Conservation (phyloP, 2,797 vertebrate species). For the Florisuga fusca region DNA sequence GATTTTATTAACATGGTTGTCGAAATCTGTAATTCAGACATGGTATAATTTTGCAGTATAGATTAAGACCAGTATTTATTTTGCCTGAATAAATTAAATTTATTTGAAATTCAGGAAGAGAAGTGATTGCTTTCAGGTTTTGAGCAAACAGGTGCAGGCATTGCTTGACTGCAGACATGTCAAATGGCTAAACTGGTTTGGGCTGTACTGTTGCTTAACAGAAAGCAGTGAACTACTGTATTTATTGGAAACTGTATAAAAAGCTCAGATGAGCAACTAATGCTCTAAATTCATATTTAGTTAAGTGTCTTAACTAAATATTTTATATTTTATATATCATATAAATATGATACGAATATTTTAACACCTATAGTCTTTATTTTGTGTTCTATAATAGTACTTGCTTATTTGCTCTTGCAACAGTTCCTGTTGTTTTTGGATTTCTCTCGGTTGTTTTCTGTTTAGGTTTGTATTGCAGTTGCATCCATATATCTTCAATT, state of each 20-base stretch:
- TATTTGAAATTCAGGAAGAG: not conserved
- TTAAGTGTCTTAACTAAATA: too few species aligned
- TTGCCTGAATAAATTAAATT: conserved; percentile 17
- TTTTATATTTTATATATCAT: too few species aligned
- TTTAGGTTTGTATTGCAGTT: not conserved
- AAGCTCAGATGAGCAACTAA: not conserved
- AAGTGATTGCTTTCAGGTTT: not conserved
- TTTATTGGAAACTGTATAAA: not conserved
- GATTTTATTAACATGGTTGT: not conserved
- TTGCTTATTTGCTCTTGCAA: not conserved
- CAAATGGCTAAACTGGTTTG: conserved; percentile 47
- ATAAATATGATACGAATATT: not conserved
- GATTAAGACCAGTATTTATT: conserved; percentile 2
- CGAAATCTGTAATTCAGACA: not conserved
- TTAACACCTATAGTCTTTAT: not conserved
- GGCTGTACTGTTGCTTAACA: conserved; percentile 32
- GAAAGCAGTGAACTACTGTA: not conserved
- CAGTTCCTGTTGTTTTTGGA: not conserved
- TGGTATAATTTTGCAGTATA: not conserved
- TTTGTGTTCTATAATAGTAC: not conserved
- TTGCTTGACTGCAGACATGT: not conserved
- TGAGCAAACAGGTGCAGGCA: not conserved
- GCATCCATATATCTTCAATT: not conserved
- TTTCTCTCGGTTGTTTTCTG: not conserved
- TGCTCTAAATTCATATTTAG: not conserved